phyloP scores from a whole-genome alignment of 2,113 vertebrate species.

The Morone saxatilis region DNA sequence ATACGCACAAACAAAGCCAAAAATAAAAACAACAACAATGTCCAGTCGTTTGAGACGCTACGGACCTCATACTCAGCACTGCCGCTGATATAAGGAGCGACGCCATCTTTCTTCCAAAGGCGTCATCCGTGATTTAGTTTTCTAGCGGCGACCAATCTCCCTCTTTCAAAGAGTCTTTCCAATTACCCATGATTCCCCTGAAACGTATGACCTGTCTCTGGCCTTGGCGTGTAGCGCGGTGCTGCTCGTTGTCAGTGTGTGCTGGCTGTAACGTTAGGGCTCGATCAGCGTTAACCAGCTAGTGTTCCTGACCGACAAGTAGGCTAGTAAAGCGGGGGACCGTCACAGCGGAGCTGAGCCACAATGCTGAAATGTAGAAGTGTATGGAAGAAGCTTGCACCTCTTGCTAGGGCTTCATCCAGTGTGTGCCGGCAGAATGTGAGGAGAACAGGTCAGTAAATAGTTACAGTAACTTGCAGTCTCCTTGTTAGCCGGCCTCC shows the following conservation, averaged over 20 bases:
- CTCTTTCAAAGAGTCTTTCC: neutral
- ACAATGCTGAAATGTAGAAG: conserved; percentile 82
- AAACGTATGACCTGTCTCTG: conserved; percentile 78
- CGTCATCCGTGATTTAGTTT: neutral
- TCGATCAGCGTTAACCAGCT: conserved; percentile 12
- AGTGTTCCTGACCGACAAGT: conserved; percentile 30
- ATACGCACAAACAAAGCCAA: no score
- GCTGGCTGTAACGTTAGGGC: neutral
- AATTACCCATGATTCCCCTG: conserved; percentile 70
- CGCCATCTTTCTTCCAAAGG: conserved; percentile 39
- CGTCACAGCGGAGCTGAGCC: conserved; percentile 42
- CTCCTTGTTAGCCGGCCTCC: conserved; percentile 12
- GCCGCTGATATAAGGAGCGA: neutral
- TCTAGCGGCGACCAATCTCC: neutral
- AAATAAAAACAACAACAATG: neutral
- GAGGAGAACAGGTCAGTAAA: conserved; percentile 78
- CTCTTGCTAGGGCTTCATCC: conserved; percentile 77
- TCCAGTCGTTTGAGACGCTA: neutral
- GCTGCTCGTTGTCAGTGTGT: conserved; percentile 52
- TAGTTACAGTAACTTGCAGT: neutral
- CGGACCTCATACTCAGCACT: rapidly evolving
- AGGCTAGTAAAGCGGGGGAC: conserved; percentile 22
- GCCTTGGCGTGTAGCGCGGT: conserved; percentile 73
- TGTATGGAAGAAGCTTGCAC: conserved; percentile 80
- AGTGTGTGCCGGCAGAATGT: conserved; percentile 78